These are phyloP conservation scores for Probaryconus sp. DNA, from an alignment of 1,140 invertebrate genomes.

Conservation along the genomic window DNA sequence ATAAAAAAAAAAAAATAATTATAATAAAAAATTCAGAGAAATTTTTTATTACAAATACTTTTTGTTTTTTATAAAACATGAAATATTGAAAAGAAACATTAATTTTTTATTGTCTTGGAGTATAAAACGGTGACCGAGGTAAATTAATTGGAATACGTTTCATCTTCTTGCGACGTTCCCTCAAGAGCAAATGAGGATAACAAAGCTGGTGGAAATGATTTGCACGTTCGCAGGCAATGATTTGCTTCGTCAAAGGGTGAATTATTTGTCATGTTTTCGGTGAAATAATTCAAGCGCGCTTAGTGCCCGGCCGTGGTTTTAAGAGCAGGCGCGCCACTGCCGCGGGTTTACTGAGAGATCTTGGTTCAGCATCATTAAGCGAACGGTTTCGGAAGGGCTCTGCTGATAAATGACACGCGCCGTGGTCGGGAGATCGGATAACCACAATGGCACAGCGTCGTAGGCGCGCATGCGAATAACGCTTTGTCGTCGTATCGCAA, in stretches of 20 bases:
- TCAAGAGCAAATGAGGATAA: not conserved
- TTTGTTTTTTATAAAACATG: too few relatives aligned
- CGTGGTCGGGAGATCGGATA: conserved; percentile 53
- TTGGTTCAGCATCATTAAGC: conserved; percentile 45
- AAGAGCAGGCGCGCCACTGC: not conserved
- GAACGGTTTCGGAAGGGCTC: conserved; percentile 24
- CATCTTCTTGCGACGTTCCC: not conserved
- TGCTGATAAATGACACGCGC: conserved; percentile 59
- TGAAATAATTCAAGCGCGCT: conserved; percentile 19
- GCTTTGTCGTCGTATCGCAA: conserved; percentile 63
- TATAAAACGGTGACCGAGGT: too few relatives aligned
- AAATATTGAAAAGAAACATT: too few relatives aligned
- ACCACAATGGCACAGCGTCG: conserved; percentile 54
- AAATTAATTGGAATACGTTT: too few relatives aligned
- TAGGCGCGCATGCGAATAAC: conserved; percentile 56
- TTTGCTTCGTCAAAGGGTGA: conserved; percentile 18
- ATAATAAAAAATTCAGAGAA: too few relatives aligned
- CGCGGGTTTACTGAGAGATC: conserved; percentile 25
- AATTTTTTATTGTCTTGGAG: too few relatives aligned
- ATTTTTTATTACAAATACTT: too few relatives aligned
- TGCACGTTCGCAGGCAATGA: conserved; percentile 6
- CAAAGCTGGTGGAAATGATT: not conserved
- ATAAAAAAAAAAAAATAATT: too few relatives aligned
- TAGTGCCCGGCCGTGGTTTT: conserved; percentile 13
- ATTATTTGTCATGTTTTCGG: conserved; percentile 33